Evolutionary conservation across 2,888 invertebrate species (phyloP), one percentile per base, ranked within the genome.

Genomic region (Platynereis dumerilii): DNA sequence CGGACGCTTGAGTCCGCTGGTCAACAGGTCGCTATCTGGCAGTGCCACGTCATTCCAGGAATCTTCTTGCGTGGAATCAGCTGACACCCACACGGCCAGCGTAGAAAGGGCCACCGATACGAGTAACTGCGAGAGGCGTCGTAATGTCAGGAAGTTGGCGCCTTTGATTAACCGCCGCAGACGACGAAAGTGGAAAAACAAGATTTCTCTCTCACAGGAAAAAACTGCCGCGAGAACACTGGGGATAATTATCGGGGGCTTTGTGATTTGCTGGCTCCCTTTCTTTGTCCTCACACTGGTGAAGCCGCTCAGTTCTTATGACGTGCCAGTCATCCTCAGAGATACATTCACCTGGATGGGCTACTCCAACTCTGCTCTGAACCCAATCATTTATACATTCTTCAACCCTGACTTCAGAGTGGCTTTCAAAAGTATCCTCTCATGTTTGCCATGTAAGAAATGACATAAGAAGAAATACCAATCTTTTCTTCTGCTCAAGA

Each of bases 381-480:
- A 96, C 85, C 96, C 96, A 1, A 92, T 96, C 68, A 96, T 96
- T 75, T 96, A 96, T 85, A 96, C 95, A 3, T 94, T 94, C 24
- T 87, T 96, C 70, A 96, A 96, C 84, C 89, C 94, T 73, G 96
- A 96, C 85, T 96, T 96, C 84, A 89, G 96, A 74, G 93, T 92
- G 81, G 96, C 96, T n/a, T 96, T 96, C 48, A 42, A 45, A 22
- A 56, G 48, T 20, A 57, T 62, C 29, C 29, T 62, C 7, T 62
- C 42, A 26, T 62, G 62, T 48, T 48, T 52, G 17, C 12, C 34
- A 7, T 34, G 34, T 12, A 34, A 34, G 12, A 34, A 34, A 34
- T 34, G 34, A 34, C 34, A 5, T 7, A 34, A 34, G 12, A 34
- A 12, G 87, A 92, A 93, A 84, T 94, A 95, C 84, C 95, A 96